Base-by-base conservation (phyloP, 2,888 invertebrate genomes). In the Saturnia pavonia region DNA sequence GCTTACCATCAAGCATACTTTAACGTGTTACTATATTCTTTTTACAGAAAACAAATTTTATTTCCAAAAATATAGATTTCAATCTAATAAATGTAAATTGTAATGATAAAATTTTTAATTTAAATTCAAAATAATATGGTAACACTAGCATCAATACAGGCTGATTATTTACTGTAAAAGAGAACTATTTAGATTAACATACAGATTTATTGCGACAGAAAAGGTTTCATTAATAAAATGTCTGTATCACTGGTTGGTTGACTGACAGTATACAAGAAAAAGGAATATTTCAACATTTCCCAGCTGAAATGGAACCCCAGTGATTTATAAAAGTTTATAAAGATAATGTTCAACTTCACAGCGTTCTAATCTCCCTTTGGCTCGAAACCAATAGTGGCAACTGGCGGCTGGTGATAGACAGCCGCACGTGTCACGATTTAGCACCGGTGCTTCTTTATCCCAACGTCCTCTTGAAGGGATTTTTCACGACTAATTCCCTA, bases 401-500 rank as follows among this genome's bases (percentile, higher is more conserved):
- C 89, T 88, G 91, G 91, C 92, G 90, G 88, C 89, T 86, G 88
- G 86, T 91, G 91, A 92, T 89, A 91, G 92, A 91, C 89, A 85
- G 85, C n/a, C 82, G 88, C 91, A 91, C 92, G 92, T 91, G 92
- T 82, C 89, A 74, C 83, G 91, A 87, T 88, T 92, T 91, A 92
- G 83, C 87, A 85, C 80, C 78, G 75, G 77, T 81, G 81, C 79
- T 86, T 84, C 85, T 81, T 83, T 84, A 82, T 80, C 83, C 82
- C 80, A 68, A 63, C 78, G 80, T 85, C 84, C 78, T 82, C 81
- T 86, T 80, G 80, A 85, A 88, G 84, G 88, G 89, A 91, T 91
- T 92, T 91, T 92, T 90, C 92, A 90, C 90, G 90, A 92, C 92
- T 91, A 92, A 92, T 92, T 91, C 88, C 88, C 86, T 88, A 85